Conservation (phyloP, 1,140 invertebrate species). For the Camponotus pennsylvanicus region DNA sequence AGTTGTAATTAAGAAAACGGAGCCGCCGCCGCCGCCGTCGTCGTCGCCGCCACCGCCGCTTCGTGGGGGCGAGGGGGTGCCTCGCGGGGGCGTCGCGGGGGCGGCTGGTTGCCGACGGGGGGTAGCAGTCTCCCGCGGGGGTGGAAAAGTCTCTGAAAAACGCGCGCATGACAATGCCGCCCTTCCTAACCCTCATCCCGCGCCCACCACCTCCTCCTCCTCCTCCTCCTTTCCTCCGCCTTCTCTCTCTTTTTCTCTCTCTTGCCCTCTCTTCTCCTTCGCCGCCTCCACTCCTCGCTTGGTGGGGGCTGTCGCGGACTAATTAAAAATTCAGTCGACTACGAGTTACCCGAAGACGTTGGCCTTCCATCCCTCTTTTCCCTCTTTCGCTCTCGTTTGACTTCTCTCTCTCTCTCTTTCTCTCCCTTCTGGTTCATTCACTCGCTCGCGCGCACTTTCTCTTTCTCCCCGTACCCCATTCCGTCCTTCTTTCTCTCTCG, state of each 20-base stretch:
- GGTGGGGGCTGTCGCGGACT: slow-evolving; percentile 80
- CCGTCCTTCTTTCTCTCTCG: neutral
- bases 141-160: slow-evolving; percentile 86
- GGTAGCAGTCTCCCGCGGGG: slow-evolving; percentile 76
- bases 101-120: slow-evolving; percentile 56
- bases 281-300: slow-evolving; percentile 39
- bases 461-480: slow-evolving; percentile 45
- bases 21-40: slow-evolving; percentile 73
- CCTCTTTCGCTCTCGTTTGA: slow-evolving; percentile 55
- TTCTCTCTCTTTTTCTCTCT: slow-evolving; percentile 32
- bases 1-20: slow-evolving; percentile 86
- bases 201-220: slow-evolving; percentile 46
- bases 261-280: slow-evolving; percentile 55
- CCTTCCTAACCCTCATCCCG: slow-evolving; percentile 73
- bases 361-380: slow-evolving; percentile 74
- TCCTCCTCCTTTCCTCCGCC: slow-evolving; percentile 52
- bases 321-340: slow-evolving; percentile 85
- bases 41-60: slow-evolving; percentile 57
- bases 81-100: slow-evolving; percentile 61
- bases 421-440: slow-evolving; percentile 59
- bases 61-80: slow-evolving; percentile 59
- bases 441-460: slow-evolving; percentile 62
- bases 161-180: slow-evolving; percentile 86
- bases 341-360: slow-evolving; percentile 79
- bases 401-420: neutral